These are phyloP conservation scores for Ophiothrix spiculata DNA, from an alignment of 35 echinoderm and acorn worm genomes.

Conservation along the genomic window DNA sequence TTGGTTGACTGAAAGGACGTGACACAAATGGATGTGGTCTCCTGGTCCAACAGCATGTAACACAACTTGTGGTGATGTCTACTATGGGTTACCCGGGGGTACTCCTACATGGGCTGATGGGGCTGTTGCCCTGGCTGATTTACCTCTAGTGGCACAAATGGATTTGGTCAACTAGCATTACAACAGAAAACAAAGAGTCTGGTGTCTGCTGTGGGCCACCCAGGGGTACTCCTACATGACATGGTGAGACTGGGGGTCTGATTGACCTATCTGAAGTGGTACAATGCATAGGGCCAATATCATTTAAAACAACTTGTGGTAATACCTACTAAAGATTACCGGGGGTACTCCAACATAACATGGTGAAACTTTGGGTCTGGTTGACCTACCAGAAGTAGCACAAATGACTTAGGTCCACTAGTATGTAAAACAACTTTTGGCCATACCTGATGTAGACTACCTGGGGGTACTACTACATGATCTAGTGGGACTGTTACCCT, in stretches of 20 bases:
- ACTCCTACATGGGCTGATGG: neutral
- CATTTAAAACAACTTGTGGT: too few species aligned
- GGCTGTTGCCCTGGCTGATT: neutral
- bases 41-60: neutral
- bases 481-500: too few species aligned
- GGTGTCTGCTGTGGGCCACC: too few species aligned
- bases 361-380: neutral
- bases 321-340: neutral
- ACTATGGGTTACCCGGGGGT: neutral
- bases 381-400: neutral
- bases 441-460: too few species aligned
- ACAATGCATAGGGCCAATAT: too few species aligned
- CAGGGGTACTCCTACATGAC: too few species aligned
- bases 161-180: too few species aligned
- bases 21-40: slow-evolving; percentile 7
- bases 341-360: neutral
- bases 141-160: too few species aligned
- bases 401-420: neutral
- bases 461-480: too few species aligned
- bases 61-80: neutral
- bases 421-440: neutral
- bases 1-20: neutral
- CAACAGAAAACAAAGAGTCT: too few species aligned
- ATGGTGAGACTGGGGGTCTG: too few species aligned
- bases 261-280: too few species aligned